Conservation (phyloP, 2,797 vertebrate species). For the Todus mexicanus region DNA sequence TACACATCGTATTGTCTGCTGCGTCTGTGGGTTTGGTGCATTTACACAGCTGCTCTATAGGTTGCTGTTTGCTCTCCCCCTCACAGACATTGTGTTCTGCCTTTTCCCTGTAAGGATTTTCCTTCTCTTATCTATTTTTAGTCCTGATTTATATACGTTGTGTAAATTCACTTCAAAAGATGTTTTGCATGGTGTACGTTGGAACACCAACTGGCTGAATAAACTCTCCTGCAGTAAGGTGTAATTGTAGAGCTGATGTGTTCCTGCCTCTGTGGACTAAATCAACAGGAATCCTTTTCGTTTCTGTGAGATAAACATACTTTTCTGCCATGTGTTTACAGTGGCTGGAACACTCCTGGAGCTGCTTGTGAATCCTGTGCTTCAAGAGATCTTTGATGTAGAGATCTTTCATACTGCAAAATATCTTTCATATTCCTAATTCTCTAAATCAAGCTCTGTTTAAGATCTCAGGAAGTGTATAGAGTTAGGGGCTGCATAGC, state of each 20-base stretch:
- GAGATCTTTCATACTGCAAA: neutral
- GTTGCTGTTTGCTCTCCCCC: neutral
- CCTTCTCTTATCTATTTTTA: constrained; percentile 5
- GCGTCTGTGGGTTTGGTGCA: neutral
- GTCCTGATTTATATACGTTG: neutral
- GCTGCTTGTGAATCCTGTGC: neutral
- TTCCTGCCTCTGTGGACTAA: neutral
- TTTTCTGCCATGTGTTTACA: neutral
- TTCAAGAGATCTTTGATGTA: neutral
- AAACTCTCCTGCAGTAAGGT: neutral
- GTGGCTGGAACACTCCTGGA: neutral
- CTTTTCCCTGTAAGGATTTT: constrained; percentile 23
- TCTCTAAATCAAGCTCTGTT: neutral
- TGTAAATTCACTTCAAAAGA: constrained; percentile 16
- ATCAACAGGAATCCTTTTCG: neutral
- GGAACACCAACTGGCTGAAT: neutral
- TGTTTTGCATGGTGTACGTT: neutral
- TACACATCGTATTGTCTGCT: neutral
- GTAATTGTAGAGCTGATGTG: neutral
- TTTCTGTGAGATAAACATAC: constrained; percentile 8
- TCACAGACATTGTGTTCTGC: neutral
- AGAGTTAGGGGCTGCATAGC: neutral
- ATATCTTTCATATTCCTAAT: neutral
- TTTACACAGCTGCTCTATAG: constrained; percentile 26
- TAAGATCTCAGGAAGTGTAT: neutral